These are phyloP conservation scores for Zhuqinia jingwanae DNA, from an alignment of 2,888 invertebrate genomes.

Conservation along the genomic window DNA sequence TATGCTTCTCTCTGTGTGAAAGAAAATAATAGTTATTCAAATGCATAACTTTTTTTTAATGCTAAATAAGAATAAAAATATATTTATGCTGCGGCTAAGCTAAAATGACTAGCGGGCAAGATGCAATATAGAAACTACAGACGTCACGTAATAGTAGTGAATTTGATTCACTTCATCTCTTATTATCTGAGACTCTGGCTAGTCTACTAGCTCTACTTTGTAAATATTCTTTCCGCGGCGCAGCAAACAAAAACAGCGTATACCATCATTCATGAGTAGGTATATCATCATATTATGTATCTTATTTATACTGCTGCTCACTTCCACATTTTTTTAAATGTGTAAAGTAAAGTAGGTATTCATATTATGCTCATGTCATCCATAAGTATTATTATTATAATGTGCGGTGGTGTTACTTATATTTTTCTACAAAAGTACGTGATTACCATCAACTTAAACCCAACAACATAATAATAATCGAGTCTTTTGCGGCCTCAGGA, in stretches of 20 bases:
- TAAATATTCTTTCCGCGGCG: too few relatives aligned
- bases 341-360: background rate
- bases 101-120: constrained; percentile 40
- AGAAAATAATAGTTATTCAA: constrained; percentile 48
- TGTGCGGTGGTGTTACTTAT: too few relatives aligned
- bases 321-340: background rate
- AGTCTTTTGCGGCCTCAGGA: constrained; percentile 40
- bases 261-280: too few relatives aligned
- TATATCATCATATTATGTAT: too few relatives aligned
- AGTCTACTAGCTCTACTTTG: too few relatives aligned
- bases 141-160: constrained; percentile 5
- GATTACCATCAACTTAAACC: constrained; percentile 21
- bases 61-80: constrained; percentile 39
- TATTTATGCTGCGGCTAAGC: too few relatives aligned
- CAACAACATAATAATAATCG: constrained; percentile 9
- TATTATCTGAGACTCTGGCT: background rate
- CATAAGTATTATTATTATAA: background rate
- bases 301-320: too few relatives aligned
- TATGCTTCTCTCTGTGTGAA: background rate
- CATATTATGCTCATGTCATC: background rate
- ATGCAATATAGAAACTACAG: background rate
- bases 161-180: background rate
- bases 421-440: too few relatives aligned
- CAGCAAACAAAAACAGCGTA: too few relatives aligned
- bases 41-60: constrained; percentile 15